Conservation (phyloP, 2,113 vertebrate species). For the Gasterosteus aculeatus region DNA sequence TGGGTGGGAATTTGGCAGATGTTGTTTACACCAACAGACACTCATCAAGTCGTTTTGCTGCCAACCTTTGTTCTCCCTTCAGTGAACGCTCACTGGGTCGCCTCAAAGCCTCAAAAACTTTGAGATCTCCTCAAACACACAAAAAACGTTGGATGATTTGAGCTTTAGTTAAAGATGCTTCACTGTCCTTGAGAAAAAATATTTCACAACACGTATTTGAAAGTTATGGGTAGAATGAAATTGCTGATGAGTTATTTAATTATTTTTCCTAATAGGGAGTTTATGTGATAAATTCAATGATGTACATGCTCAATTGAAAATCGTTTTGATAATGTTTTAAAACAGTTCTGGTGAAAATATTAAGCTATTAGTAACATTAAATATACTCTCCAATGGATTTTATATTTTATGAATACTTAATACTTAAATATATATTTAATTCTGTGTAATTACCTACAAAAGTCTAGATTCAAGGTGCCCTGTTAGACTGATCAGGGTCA, state of each 20-base stretch:
- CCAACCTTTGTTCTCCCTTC: slow-evolving; percentile 20
- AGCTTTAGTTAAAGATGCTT: background rate
- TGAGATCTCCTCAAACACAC: slow-evolving; percentile 2
- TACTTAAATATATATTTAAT: background rate
- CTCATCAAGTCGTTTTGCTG: slow-evolving; percentile 31
- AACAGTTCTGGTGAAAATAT: background rate
- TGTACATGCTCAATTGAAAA: background rate
- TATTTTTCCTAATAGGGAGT: background rate
- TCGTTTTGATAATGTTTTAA: background rate
- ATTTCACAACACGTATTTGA: background rate
- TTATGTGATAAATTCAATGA: background rate
- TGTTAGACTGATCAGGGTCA: background rate
- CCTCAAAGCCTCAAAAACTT: background rate
- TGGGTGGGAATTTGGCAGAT: slow-evolving; percentile 40
- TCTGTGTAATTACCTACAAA: background rate
- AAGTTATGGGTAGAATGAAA: background rate
- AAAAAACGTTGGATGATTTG: background rate
- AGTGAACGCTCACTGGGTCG: slow-evolving; percentile 21
- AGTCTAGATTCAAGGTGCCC: background rate
- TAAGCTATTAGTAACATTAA: background rate
- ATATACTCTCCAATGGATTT: background rate
- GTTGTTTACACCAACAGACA: slow-evolving; percentile 49
- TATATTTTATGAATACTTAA: background rate
- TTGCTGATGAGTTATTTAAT: background rate
- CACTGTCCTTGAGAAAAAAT: background rate